phyloP scores from a whole-genome alignment of 2,113 vertebrate genomes.

The Xiphophorus hellerii region DNA sequence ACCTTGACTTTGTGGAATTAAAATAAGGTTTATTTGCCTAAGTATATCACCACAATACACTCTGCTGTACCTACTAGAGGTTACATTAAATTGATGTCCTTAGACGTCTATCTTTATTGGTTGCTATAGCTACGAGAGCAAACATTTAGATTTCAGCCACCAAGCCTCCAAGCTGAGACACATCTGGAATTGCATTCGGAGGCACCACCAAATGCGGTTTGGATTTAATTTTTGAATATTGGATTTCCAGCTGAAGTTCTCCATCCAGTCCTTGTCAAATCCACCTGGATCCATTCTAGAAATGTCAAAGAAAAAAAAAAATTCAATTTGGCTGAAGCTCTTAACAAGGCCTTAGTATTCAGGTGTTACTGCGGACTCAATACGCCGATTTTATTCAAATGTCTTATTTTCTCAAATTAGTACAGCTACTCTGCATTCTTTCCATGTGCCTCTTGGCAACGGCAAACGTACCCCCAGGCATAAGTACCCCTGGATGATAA shows the following conservation, averaged over 20 bases:
- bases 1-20: background rate
- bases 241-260: background rate
- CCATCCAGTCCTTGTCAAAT: background rate
- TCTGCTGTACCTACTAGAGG: background rate
- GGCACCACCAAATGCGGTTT: background rate
- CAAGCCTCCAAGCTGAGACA: background rate
- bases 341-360: conserved; percentile 6
- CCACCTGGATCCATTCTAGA: background rate
- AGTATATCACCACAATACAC: background rate
- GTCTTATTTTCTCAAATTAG: conserved; percentile 14
- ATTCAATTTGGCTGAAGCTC: background rate
- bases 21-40: background rate
- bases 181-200: background rate
- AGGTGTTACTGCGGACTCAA: conserved; percentile 6
- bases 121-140: background rate
- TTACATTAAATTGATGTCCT: background rate
- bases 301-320: background rate
- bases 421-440: conserved; percentile 17
- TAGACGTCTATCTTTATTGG: background rate
- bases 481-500: conserved; percentile 5
- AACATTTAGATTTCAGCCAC: background rate
- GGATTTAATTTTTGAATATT: background rate
- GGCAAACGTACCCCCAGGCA: conserved; percentile 16
- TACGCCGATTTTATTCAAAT: conserved; percentile 21
- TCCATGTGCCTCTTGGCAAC: conserved; percentile 12